Conservation (phyloP, 30 jellyfish, hydroid and myxozoan genomes). For the Aurelia sp. region DNA sequence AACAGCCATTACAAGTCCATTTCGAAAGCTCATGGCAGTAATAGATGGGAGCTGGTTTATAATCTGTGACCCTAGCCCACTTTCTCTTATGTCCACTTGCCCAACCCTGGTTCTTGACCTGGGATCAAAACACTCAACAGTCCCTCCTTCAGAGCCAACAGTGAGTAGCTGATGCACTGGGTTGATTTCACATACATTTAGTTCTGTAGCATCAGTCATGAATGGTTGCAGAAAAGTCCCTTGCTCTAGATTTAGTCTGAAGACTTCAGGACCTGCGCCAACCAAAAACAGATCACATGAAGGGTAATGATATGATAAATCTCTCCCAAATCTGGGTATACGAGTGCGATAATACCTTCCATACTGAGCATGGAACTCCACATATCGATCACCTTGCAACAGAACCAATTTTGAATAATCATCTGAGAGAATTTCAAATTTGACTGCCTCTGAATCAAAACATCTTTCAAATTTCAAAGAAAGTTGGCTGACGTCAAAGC, state of each 20-base stretch:
- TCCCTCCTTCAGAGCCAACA: constrained; percentile 95
- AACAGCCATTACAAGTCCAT: constrained; percentile 90
- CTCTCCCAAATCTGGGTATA: constrained; percentile 99
- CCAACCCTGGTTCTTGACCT: constrained; percentile 76
- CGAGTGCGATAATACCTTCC: constrained; percentile 99
- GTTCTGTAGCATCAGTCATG: constrained; percentile 63
- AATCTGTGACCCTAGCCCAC: constrained; percentile 27
- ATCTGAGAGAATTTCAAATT: constrained; percentile 91
- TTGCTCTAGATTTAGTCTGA: constrained; percentile 90
- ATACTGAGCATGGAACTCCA: constrained; percentile 97
- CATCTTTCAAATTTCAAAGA: constrained; percentile 96
- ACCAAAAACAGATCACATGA: constrained; percentile 92
- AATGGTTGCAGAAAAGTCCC: constrained; percentile 94
- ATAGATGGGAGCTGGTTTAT: constrained; percentile 68
- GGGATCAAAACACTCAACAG: constrained; percentile 92
- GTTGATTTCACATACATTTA: constrained; percentile 88
- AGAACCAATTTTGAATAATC: constrained; percentile 94
- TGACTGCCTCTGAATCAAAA: constrained; percentile 91
- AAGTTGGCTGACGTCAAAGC: constrained; percentile 90
- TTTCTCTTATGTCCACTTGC: constrained; percentile 53
- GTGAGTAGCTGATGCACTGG: constrained; percentile 89
- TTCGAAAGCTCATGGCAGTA: constrained; percentile 85
- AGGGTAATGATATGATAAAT: constrained; percentile 87
- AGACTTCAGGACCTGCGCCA: constrained; percentile 97
- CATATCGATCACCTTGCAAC: constrained; percentile 90